Evolutionary conservation across 1,140 invertebrate species (phyloP), one percentile per base, ranked within the genome.

Genomic region (Eriosoma lanigerum): DNA sequence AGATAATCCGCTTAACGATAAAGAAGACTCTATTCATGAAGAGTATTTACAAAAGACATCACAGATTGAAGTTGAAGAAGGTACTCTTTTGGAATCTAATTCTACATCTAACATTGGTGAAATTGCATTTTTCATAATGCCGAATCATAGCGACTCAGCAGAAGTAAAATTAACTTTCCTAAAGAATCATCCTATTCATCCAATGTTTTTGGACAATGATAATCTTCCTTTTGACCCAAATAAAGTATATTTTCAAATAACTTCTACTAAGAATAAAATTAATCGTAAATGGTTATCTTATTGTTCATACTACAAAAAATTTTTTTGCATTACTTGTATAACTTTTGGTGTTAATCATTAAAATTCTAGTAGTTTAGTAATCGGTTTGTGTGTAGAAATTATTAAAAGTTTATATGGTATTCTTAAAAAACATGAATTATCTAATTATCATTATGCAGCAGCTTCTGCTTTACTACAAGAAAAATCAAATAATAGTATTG

Each of bases 81-180:
- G 6, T 44, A 38, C 62, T 66, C 38, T n/a, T 15, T 19, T 0
- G 19, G 32, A 66, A 66, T 66, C 32, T 38, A 66, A 17, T 9
- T 44, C 62, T 32, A 66, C 62, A 44, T 38, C 32, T 38, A 17
- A 38, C n/a, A 19, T 66, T 21, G 62, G 38, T 66, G 44, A 66
- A 21, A n/a, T 66, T 66, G 32, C 19, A 66, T 66, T 66, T 66
- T 66, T 66, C 44, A 60, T 29, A 4, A 60, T 60, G 58, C 26
- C 19, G 17, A 24, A 60, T 60, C 26, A 29, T 6, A 19, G 6
- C 26, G 29, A 12, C 29, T 60, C 21, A 56, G 54, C 24, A 56
- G 10, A 56, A 56, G 21, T 56, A 56, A 56, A 56, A 56, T 24
- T 56, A 8, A 3, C 19, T n/a, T 21, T 54, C 52, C n/a, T n/a